A percentile compares a stretch with the other conserved stretches of the same genome.
phyloP scores from a whole-genome alignment of 2,797 vertebrate species.

The Borostomias antarcticus region DNA sequence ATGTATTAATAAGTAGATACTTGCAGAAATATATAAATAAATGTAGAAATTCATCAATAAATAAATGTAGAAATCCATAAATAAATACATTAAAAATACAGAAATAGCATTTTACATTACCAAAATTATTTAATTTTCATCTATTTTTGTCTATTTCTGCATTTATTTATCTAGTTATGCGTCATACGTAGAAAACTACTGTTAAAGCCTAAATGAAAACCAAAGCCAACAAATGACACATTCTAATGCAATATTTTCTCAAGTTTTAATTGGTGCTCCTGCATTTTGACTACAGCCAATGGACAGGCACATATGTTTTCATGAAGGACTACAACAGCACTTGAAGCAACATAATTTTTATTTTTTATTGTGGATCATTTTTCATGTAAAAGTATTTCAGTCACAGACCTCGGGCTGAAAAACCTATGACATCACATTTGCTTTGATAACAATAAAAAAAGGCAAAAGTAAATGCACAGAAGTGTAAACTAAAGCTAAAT shows the following conservation, averaged over 20 bases:
- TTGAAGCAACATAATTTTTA: constrained; percentile 67
- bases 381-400: constrained; percentile 80
- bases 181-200: not conserved
- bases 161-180: too few relatives aligned
- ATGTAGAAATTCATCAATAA: too few relatives aligned
- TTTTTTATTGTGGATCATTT: constrained; percentile 27
- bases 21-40: too few relatives aligned
- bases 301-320: constrained; percentile 44
- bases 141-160: too few relatives aligned
- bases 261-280: constrained; percentile 43
- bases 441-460: constrained; percentile 59
- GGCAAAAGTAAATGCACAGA: constrained; percentile 66
- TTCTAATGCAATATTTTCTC: constrained; percentile 12
- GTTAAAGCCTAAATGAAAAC: not conserved
- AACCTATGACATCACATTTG: constrained; percentile 76
- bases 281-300: constrained; percentile 44
- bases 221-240: not conserved
- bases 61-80: too few relatives aligned
- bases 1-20: too few relatives aligned
- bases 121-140: too few relatives aligned
- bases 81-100: too few relatives aligned
- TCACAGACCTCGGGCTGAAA: constrained; percentile 80
- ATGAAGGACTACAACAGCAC: constrained; percentile 77
- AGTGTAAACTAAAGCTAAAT: constrained; percentile 34
- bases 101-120: too few relatives aligned